phyloP scores from a whole-genome alignment of 1,140 invertebrate species.

The Scaptomyza graminum region DNA sequence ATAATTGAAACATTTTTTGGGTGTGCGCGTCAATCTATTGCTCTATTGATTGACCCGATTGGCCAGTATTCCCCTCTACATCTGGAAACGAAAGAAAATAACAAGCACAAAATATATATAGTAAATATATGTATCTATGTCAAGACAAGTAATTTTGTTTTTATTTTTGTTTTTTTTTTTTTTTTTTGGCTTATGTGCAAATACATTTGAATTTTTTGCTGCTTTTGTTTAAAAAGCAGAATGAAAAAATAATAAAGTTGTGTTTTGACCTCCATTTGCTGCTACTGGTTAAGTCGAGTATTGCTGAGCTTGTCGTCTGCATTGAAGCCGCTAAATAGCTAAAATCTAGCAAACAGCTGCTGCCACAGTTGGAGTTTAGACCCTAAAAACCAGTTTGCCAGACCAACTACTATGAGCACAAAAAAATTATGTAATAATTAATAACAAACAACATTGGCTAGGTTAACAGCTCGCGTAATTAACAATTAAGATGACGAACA shows the following conservation, averaged over 20 bases:
- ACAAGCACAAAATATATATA: constrained; percentile 7
- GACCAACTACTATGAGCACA: too few species aligned
- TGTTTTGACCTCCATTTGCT: constrained; percentile 18
- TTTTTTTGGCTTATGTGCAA: constrained; percentile 2
- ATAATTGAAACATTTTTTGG: constrained; percentile 80
- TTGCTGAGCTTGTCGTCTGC: constrained; percentile 31
- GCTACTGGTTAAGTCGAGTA: not conserved
- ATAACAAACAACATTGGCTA: constrained; percentile 4
- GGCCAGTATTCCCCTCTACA: constrained; percentile 43
- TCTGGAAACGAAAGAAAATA: constrained; percentile 25
- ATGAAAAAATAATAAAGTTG: too few species aligned
- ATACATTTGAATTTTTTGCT: constrained; percentile 4
- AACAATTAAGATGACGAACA: constrained; percentile 26
- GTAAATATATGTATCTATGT: constrained; percentile 9
- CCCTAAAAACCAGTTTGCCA: constrained; percentile 39
- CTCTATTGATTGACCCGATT: constrained; percentile 68
- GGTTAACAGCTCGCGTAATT: constrained; percentile 22
- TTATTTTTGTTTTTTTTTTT: too few species aligned
- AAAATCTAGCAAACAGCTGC: constrained; percentile 39
- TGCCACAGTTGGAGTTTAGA: constrained; percentile 34
- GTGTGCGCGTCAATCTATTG: constrained; percentile 51
- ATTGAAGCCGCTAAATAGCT: constrained; percentile 35
- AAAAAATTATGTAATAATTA: not conserved
- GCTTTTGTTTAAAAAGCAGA: too few species aligned
- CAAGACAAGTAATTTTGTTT: constrained; percentile 11